Conservation (phyloP, 2,797 vertebrate species). For the Coccyzus lansbergi region DNA sequence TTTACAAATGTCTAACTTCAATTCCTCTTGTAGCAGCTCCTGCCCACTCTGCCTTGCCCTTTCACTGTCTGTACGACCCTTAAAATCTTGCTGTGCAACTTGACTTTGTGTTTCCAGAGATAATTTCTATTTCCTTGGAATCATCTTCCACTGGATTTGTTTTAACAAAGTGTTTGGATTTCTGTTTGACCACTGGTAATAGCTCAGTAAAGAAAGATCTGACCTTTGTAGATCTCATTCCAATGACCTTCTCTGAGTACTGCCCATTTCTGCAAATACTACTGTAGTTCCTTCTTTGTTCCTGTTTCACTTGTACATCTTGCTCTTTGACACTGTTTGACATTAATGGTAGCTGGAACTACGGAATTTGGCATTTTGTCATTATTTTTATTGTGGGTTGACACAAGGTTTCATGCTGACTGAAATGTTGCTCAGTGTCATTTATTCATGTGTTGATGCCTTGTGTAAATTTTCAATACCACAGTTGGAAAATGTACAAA, state of each 20-base stretch:
- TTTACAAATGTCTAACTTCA: not conserved
- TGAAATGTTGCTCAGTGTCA: not conserved
- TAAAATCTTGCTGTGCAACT: not conserved
- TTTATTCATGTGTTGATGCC: conserved; percentile 15
- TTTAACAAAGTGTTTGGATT: not conserved
- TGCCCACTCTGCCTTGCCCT: not conserved
- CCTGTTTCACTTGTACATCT: not conserved
- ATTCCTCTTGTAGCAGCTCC: not conserved
- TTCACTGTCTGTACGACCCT: not conserved
- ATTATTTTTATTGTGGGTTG: not conserved
- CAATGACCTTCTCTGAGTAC: not conserved
- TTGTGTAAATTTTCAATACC: conserved; percentile 5
- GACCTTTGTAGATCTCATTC: not conserved
- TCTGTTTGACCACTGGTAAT: not conserved
- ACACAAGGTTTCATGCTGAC: not conserved
- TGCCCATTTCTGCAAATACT: not conserved
- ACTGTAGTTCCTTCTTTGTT: not conserved
- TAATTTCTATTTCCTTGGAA: not conserved
- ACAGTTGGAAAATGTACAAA: not conserved
- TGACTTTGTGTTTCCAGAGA: not conserved
- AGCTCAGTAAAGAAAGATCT: not conserved
- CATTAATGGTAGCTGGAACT: not conserved
- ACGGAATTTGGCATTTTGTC: not conserved
- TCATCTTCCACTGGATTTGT: not conserved
- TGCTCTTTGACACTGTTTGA: conserved; percentile 43